Evolutionary conservation across 2,888 invertebrate species (phyloP), one percentile per base, ranked within the genome.

Genomic region (Helobdella robusta): DNA sequence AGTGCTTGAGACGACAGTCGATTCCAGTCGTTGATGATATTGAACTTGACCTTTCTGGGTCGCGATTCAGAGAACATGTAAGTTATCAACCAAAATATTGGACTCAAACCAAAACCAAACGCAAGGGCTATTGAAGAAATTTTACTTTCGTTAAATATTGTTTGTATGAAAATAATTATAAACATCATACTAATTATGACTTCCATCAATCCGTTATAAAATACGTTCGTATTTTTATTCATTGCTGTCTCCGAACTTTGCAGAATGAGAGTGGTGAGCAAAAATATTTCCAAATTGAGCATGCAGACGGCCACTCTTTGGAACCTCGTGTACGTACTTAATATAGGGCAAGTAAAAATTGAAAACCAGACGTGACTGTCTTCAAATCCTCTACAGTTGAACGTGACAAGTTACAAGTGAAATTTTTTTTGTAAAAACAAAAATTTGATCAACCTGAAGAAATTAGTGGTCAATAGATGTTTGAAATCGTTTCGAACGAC

Each of bases 11-110:
- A 23, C 1, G 30, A n/a, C 4, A 40, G 48, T 11, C 62, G 15
- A 28, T 46, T 62, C 62, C 62, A 62, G 48, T 62, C 62, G 23
- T 50, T 62, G 32, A 62, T 28, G 35, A 62, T 62, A 50, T 62
- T 44, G 62, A 50, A 20, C 4, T 30, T 32, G 32, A 46, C 28
- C n/a, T 56, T 56, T 8, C 46, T 46, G n/a, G 15, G 30, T 15
- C 62, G 36, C 18, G 62, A 62, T 28, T 62, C 44, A 6, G 62
- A 48, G 50, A 62, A 62, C 23, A 62, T n/a, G 23, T 34, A 30
- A 23, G 36, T 44, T 32, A 62, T 25, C 18, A 62, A 48, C 28
- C 25, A n/a, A 25, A 62, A 62, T 5, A 62, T 18, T 2, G 62
- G 62, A 25, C 25, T 46, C 40, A 60, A 20, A 11, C 32, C 11